A percentile compares a stretch with the other conserved stretches of the same genome.
phyloP scores from a whole-genome alignment of 2,113 vertebrate species.

The Ochotona princeps region DNA sequence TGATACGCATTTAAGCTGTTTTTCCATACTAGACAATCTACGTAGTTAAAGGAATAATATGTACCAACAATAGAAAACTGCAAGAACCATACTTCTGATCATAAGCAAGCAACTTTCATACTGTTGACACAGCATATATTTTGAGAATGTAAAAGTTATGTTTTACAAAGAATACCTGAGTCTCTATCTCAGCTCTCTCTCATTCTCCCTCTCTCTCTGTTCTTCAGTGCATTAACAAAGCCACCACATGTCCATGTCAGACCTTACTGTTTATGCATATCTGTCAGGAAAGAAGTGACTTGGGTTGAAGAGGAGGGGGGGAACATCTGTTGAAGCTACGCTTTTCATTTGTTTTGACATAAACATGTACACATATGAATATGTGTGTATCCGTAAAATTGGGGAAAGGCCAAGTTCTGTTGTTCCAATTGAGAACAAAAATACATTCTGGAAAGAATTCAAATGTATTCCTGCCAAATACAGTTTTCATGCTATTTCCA shows the following conservation, averaged over 20 bases:
- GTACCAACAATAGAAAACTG: background rate
- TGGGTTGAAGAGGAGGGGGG: background rate
- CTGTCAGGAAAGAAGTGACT: background rate
- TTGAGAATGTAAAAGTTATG: background rate
- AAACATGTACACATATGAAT: constrained; percentile 66
- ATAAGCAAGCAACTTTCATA: background rate
- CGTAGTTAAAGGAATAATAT: background rate
- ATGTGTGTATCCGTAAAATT: constrained; percentile 43
- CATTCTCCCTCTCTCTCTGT: background rate
- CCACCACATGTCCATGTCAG: background rate
- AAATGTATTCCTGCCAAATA: constrained; percentile 67
- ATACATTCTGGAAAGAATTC: constrained; percentile 71
- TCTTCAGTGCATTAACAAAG: background rate
- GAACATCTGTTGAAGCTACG: constrained; percentile 15
- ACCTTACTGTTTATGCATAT: background rate
- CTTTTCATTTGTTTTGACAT: constrained; percentile 58
- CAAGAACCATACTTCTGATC: background rate
- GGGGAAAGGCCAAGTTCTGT: constrained; percentile 64
- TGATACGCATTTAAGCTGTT: background rate
- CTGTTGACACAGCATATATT: background rate
- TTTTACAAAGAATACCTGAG: background rate
- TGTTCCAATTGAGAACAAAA: constrained; percentile 74
- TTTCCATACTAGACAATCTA: background rate
- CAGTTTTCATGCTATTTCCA: constrained; percentile 69
- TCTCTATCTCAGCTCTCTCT: background rate